A percentile compares a stretch with the other conserved stretches of the same genome.
phyloP scores from a whole-genome alignment of 2,113 vertebrate genomes.

The Anser cygnoides region DNA sequence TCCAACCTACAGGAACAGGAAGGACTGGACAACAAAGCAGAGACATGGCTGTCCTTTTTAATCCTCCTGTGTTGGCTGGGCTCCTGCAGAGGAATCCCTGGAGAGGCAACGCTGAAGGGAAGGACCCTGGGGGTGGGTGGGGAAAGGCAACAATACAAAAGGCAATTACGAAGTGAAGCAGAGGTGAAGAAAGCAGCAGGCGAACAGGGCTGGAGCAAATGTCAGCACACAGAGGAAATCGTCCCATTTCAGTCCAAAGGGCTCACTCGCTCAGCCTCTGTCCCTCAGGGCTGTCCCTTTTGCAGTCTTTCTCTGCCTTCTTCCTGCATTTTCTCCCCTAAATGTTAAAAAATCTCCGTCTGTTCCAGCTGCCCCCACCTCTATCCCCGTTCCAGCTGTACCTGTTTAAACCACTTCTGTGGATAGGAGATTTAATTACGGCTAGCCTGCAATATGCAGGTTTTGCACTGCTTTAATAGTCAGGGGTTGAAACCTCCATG shows the following conservation, averaged over 20 bases:
- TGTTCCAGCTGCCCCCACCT: background rate
- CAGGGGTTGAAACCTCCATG: background rate
- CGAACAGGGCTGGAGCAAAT: slow-evolving; percentile 5
- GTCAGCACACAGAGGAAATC: slow-evolving; percentile 8
- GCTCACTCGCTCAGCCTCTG: background rate
- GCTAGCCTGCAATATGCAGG: background rate
- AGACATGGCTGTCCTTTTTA: background rate
- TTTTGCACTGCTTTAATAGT: background rate
- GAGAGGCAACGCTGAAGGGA: slow-evolving; percentile 34
- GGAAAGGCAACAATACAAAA: slow-evolving; percentile 31
- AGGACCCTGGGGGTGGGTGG: slow-evolving; percentile 15
- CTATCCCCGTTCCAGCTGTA: background rate
- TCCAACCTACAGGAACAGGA: background rate
- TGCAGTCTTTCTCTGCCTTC: background rate
- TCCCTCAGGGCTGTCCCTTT: background rate
- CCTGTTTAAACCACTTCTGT: background rate
- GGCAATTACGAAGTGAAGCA: background rate
- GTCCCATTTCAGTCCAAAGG: slow-evolving; percentile 18
- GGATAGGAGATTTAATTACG: background rate
- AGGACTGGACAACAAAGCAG: background rate
- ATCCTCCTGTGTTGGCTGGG: background rate
- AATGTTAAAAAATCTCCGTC: background rate
- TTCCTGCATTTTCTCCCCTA: background rate
- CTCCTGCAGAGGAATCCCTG: background rate
- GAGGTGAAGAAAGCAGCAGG: background rate